Evolutionary conservation across 2,888 invertebrate species (phyloP).

Genomic region (Lepidocyrtoides sp.): DNA sequence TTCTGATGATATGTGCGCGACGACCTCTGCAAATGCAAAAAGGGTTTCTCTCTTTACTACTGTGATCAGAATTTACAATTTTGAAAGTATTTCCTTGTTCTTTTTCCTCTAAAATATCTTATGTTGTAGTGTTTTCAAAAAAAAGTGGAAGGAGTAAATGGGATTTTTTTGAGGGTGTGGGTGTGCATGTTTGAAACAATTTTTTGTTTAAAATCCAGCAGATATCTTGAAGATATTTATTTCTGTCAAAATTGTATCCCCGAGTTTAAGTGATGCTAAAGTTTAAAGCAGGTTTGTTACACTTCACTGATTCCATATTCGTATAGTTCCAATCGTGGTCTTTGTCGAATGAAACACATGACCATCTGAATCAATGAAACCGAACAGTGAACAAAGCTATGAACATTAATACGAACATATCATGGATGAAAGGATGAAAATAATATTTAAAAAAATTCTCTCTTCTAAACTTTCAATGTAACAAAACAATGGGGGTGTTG

Average conservation of each 20-base stretch:
- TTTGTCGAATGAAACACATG: background rate
- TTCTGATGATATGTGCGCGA: conserved; percentile 66
- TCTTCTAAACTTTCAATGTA: background rate
- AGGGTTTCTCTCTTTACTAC: conserved; percentile 55
- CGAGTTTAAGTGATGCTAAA: conserved; percentile 54
- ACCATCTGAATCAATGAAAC: conserved; percentile 73
- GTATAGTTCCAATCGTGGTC: background rate
- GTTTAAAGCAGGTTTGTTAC: conserved; percentile 38
- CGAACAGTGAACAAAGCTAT: conserved; percentile 36
- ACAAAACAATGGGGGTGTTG: conserved; percentile 28
- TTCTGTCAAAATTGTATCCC: conserved; percentile 76
- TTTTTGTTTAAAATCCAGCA: conserved; percentile 74
- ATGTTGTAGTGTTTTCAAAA: background rate
- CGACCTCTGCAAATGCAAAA: conserved; percentile 73
- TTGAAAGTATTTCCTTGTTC: conserved; percentile 79
- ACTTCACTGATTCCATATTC: conserved; percentile 61
- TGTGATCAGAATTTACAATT: conserved; percentile 79
- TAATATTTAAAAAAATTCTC: background rate
- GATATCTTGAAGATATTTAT: conserved; percentile 76
- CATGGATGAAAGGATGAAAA: conserved; percentile 4
- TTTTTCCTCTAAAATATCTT: conserved; percentile 52
- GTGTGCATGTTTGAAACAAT: conserved; percentile 67
- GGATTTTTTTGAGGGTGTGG: conserved; percentile 35
- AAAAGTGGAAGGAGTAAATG: conserved; percentile 46
- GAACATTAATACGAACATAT: conserved; percentile 20